phyloP scores from a whole-genome alignment of 2,113 vertebrate genomes.

The Nannobrachium achirus region DNA sequence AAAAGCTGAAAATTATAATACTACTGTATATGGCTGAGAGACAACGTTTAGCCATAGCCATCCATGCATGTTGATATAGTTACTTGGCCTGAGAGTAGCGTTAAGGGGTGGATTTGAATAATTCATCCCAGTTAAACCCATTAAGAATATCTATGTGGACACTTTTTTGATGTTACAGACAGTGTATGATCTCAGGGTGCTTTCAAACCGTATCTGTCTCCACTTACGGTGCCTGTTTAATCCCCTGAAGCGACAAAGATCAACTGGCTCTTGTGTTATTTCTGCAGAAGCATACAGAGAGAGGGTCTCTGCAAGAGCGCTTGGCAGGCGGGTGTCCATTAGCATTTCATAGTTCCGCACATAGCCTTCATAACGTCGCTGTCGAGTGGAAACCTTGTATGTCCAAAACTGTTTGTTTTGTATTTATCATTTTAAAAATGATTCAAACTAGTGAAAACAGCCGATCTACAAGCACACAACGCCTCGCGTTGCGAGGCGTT shows the following conservation, averaged over 20 bases:
- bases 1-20: constrained; percentile 34
- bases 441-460: too few relatives aligned
- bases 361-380: constrained; percentile 23
- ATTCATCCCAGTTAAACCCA: constrained; percentile 74
- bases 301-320: constrained; percentile 27
- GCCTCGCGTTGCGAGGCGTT: too few relatives aligned
- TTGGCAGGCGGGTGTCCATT: constrained; percentile 28
- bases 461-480: too few relatives aligned
- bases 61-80: constrained; percentile 41
- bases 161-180: constrained; percentile 77
- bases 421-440: too few relatives aligned
- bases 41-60: constrained; percentile 49
- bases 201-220: constrained; percentile 67
- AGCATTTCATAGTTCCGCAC: constrained; percentile 26
- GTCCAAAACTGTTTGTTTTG: too few relatives aligned
- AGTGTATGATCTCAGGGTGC: constrained; percentile 69
- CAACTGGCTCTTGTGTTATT: constrained; percentile 68
- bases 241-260: constrained; percentile 78
- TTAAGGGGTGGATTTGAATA: constrained; percentile 66
- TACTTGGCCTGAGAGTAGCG: constrained; percentile 52
- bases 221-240: constrained; percentile 57
- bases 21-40: constrained; percentile 19
- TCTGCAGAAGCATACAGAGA: constrained; percentile 57
- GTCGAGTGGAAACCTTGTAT: too few relatives aligned
- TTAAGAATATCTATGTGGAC: constrained; percentile 75